phyloP scores from a whole-genome alignment of 2,888 invertebrate genomes.

The Cataglyphis livida region DNA sequence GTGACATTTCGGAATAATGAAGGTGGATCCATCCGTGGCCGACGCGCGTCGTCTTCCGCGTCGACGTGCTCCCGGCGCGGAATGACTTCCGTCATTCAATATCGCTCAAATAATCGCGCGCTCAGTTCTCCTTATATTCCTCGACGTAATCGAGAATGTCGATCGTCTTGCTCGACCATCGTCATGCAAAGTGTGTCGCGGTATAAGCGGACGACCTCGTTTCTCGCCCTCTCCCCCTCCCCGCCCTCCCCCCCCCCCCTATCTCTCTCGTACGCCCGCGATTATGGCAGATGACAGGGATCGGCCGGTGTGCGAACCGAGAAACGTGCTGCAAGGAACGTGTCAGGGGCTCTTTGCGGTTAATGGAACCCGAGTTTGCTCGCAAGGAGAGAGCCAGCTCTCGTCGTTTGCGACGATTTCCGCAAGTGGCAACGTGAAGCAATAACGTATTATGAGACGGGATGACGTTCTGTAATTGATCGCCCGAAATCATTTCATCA shows the following conservation, averaged over 20 bases:
- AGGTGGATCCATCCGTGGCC: constrained; percentile 55
- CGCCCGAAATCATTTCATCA: constrained; percentile 1
- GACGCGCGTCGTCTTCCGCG: constrained; percentile 5
- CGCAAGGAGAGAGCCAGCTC: constrained; percentile 22
- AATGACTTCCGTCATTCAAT: constrained; percentile 39
- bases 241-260: not conserved
- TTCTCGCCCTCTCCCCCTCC: not conserved
- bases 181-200: constrained; percentile 37
- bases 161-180: constrained; percentile 34
- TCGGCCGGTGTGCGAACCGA: constrained; percentile 17
- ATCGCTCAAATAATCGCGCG: constrained; percentile 32
- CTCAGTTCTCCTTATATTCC: constrained; percentile 10
- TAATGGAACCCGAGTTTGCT: constrained; percentile 51
- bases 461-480: constrained; percentile 34
- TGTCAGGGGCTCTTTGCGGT: constrained; percentile 40
- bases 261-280: not conserved
- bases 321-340: constrained; percentile 45
- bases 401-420: constrained; percentile 21
- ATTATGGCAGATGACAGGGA: constrained; percentile 1
- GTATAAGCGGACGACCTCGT: constrained; percentile 5
- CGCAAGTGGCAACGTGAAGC: constrained; percentile 24
- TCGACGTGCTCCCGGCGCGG: constrained; percentile 11
- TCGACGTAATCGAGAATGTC: constrained; percentile 29
- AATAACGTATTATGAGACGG: constrained; percentile 26
- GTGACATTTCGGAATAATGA: constrained; percentile 69